Conservation (phyloP, 2,797 vertebrate genomes). For the Balearica regulorum region DNA sequence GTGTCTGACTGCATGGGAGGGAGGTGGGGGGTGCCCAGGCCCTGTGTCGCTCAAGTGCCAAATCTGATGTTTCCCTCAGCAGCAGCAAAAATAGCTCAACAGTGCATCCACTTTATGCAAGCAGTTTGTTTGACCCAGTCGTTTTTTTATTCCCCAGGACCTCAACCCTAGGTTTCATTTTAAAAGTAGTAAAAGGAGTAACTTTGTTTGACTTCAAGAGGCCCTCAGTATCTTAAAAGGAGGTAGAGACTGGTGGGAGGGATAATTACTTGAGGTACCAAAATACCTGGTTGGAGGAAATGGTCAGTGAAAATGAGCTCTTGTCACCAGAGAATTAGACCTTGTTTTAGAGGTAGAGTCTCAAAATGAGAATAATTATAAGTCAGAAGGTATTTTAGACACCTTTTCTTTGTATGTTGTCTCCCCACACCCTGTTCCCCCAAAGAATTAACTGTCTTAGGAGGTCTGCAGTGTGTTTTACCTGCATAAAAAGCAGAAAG, state of each 20-base stretch:
- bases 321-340: neutral
- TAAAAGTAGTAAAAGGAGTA: neutral
- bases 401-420: neutral
- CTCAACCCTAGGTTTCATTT: neutral
- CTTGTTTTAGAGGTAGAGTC: neutral
- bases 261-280: neutral
- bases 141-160: neutral
- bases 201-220: neutral
- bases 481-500: neutral
- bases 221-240: neutral
- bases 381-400: neutral
- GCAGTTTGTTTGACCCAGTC: neutral
- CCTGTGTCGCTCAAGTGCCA: neutral
- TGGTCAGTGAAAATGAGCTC: neutral
- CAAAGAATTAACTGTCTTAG: neutral
- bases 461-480: neutral
- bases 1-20: neutral
- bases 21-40: neutral
- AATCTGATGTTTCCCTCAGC: neutral
- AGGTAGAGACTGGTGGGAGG: neutral
- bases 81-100: neutral
- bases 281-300: neutral
- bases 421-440: neutral
- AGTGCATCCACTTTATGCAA: neutral
- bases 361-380: neutral